phyloP scores from a whole-genome alignment of 2,113 vertebrate species.

The Pseudorectes ferrugineus region DNA sequence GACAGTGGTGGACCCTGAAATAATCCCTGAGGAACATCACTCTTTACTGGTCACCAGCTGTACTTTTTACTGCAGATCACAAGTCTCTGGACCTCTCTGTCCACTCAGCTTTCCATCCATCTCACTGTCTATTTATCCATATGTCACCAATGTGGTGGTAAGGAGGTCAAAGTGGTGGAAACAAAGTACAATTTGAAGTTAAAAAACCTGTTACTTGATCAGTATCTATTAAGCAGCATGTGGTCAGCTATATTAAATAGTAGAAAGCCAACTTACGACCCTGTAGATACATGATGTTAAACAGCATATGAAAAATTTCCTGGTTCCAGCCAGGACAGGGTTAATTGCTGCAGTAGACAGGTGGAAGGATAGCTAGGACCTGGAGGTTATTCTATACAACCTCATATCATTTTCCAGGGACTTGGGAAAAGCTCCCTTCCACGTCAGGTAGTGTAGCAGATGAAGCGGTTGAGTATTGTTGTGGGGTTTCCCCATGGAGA shows the following conservation, averaged over 20 bases:
- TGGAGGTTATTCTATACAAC: neutral
- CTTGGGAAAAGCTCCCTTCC: neutral
- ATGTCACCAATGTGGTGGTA: neutral
- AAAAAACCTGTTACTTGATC: neutral
- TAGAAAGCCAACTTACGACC: neutral
- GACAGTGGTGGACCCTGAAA: neutral
- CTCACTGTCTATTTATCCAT: neutral
- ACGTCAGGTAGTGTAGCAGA: neutral
- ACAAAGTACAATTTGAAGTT: neutral
- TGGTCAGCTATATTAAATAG: neutral
- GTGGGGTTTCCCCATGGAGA: neutral
- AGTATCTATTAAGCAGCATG: neutral
- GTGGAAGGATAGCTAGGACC: neutral
- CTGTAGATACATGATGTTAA: neutral
- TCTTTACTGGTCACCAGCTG: neutral
- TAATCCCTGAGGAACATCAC: neutral
- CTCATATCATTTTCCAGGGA: neutral
- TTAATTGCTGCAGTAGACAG: neutral
- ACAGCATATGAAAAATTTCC: neutral
- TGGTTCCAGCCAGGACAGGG: neutral
- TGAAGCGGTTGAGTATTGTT: neutral
- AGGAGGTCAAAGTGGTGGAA: neutral
- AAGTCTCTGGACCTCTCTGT: neutral
- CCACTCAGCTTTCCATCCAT: neutral
- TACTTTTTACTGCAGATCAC: neutral